Evolutionary conservation across 2,888 invertebrate genomes (phyloP).

Genomic region (Hemithea aestivaria): DNA sequence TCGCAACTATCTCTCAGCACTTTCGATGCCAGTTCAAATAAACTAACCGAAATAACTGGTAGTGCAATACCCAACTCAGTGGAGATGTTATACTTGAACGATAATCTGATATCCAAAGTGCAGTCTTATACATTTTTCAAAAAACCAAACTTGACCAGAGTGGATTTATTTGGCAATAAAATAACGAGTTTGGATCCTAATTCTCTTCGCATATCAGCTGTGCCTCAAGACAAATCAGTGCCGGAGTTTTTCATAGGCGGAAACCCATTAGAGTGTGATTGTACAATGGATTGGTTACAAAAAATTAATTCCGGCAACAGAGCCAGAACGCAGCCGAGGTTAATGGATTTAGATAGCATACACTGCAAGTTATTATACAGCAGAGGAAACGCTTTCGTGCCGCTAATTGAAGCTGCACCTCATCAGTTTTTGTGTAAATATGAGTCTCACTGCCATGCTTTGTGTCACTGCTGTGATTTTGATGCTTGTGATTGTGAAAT

Average conservation of each 20-base stretch:
- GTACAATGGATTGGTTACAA: constrained; percentile 94
- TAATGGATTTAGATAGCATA: constrained; percentile 90
- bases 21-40: constrained; percentile 90
- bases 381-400: constrained; percentile 85
- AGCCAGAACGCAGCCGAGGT: constrained; percentile 87
- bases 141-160: constrained; percentile 89
- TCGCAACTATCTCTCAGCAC: constrained; percentile 87
- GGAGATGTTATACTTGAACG: constrained; percentile 87
- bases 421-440: constrained; percentile 92
- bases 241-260: constrained; percentile 91
- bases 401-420: constrained; percentile 87
- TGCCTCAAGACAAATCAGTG: constrained; percentile 84
- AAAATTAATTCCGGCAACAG: constrained; percentile 87
- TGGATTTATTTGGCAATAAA: constrained; percentile 89
- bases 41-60: constrained; percentile 88
- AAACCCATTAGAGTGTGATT: constrained; percentile 93
- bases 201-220: constrained; percentile 86
- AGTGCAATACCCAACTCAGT: constrained; percentile 91
- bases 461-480: constrained; percentile 94
- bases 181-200: constrained; percentile 87
- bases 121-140: constrained; percentile 93
- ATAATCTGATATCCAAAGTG: constrained; percentile 89
- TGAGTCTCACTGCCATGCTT: constrained; percentile 89
- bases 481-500: constrained; percentile 96
- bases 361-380: constrained; percentile 90